Evolutionary conservation across 2,888 invertebrate genomes (phyloP).

Genomic region (Synergus umbraculus): DNA sequence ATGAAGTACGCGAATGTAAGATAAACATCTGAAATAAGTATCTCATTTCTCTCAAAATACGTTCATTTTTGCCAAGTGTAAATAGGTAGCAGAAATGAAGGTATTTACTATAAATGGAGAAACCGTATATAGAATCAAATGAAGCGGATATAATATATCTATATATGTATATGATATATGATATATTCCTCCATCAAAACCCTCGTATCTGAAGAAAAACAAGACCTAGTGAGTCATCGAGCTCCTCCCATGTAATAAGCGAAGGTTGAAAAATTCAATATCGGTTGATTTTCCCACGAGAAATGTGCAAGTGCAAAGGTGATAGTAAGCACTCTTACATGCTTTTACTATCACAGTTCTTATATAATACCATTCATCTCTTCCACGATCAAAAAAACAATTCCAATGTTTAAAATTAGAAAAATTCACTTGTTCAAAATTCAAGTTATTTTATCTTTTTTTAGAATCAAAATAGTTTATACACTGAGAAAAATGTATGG

Average conservation of each 20-base stretch:
- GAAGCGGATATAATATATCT: no score
- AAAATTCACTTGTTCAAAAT: background rate
- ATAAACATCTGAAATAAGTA: background rate
- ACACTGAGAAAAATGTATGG: no score
- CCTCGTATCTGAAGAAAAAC: background rate
- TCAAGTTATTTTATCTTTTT: background rate
- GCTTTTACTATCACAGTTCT: background rate
- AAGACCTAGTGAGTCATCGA: background rate
- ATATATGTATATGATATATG: background rate
- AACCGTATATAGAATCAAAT: no score
- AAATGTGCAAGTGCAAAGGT: background rate
- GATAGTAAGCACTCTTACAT: background rate
- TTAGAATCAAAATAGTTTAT: background rate
- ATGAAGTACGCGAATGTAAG: background rate
- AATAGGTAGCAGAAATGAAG: background rate
- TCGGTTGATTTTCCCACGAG: background rate
- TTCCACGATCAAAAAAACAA: background rate
- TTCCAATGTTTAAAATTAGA: no score
- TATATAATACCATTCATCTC: background rate
- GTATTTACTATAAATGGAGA: background rate
- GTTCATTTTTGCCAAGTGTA: background rate
- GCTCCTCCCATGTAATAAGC: background rate
- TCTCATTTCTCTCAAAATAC: background rate
- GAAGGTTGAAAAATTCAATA: slow-evolving; percentile 3
- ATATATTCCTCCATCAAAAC: background rate